phyloP scores from a whole-genome alignment of 2,888 invertebrate species.

The Lacanobia wlatinum region DNA sequence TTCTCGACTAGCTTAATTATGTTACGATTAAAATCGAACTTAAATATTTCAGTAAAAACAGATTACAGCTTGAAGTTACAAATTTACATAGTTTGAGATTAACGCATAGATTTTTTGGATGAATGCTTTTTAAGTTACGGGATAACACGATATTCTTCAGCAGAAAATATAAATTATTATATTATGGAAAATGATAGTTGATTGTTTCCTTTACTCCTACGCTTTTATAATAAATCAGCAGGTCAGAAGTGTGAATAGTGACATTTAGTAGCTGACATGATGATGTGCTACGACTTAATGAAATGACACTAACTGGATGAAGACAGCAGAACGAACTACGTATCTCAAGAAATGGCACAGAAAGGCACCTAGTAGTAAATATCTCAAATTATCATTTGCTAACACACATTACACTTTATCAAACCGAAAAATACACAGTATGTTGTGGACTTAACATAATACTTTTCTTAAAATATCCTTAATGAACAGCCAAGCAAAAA shows the following conservation, averaged over 20 bases:
- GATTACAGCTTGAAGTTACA: neutral
- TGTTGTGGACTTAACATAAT: neutral
- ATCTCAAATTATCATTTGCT: neutral
- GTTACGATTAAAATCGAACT: no score
- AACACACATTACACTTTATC: no score
- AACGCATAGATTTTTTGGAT: neutral
- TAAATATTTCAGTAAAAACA: neutral
- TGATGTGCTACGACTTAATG: neutral
- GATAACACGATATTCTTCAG: neutral
- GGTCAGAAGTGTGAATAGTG: neutral
- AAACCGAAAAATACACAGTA: constrained; percentile 1
- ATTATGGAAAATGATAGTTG: neutral
- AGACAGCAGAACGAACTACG: neutral
- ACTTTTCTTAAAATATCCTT: neutral
- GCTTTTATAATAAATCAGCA: neutral
- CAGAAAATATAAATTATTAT: neutral
- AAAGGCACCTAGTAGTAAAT: neutral
- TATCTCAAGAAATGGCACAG: no score
- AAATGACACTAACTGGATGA: neutral
- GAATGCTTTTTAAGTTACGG: neutral
- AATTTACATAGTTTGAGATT: neutral
- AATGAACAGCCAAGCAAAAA: neutral
- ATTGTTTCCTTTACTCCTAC: constrained; percentile 6
- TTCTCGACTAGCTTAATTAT: no score
- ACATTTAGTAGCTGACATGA: neutral